These are phyloP conservation scores for Eidolon dupreanum DNA, from an alignment of 2,797 vertebrate species.

Conservation along the genomic window DNA sequence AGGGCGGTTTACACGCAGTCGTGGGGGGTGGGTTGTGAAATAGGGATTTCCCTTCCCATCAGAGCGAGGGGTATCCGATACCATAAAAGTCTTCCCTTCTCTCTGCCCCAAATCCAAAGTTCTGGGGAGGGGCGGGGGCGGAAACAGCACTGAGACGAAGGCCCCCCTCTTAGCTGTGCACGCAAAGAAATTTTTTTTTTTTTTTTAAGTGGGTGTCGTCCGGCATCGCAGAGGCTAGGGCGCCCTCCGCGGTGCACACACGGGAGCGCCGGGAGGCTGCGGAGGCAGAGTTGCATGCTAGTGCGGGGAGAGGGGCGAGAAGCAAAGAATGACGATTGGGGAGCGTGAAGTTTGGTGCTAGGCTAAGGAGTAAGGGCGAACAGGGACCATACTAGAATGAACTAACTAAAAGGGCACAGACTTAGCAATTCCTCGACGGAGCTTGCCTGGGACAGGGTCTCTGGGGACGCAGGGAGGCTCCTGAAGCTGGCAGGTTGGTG, in stretches of 20 bases:
- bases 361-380: neutral
- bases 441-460: slow-evolving; percentile 60
- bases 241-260: slow-evolving; percentile 64
- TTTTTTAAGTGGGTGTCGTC: neutral
- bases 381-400: neutral
- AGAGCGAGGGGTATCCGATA: slow-evolving; percentile 19
- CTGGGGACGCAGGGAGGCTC: slow-evolving; percentile 67
- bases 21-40: neutral
- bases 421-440: slow-evolving; percentile 55
- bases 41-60: slow-evolving; percentile 29
- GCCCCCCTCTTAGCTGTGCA: neutral
- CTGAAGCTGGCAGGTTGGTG: slow-evolving; percentile 75
- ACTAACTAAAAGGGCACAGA: slow-evolving; percentile 57
- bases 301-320: slow-evolving; percentile 38
- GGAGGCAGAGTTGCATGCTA: slow-evolving; percentile 70
- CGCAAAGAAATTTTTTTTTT: slow-evolving; percentile 7
- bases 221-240: slow-evolving; percentile 27
- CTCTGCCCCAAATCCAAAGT: slow-evolving; percentile 33
- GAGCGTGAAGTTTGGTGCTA: neutral
- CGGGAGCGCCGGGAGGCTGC: slow-evolving; percentile 47
- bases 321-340: neutral
- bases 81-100: slow-evolving; percentile 31
- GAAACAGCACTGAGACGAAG: neutral
- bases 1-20: slow-evolving; percentile 7
- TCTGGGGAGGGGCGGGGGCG: neutral